Evolutionary conservation across 2,888 invertebrate genomes (phyloP).

Genomic region (Meliscaeva auricollis): DNA sequence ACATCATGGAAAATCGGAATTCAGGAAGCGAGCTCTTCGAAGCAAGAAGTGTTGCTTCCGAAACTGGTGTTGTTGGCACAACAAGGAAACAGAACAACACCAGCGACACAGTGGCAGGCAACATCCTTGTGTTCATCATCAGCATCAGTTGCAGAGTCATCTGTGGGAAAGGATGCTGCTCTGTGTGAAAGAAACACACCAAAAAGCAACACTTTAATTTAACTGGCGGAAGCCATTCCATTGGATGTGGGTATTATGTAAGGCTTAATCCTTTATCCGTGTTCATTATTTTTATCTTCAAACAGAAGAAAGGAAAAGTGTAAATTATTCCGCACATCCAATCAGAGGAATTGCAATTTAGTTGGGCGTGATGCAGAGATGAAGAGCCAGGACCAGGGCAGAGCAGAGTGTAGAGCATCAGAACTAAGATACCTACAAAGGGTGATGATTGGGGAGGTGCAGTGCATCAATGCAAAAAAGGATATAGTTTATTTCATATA

Average conservation of each 20-base stretch:
- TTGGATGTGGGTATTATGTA: conserved; percentile 78
- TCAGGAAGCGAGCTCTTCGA: conserved; percentile 57
- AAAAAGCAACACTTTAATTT: conserved; percentile 80
- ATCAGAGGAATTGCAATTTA: conserved; percentile 84
- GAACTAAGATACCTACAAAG: neutral
- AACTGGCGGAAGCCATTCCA: conserved; percentile 81
- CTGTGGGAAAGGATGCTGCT: neutral
- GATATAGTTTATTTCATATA: conserved; percentile 55
- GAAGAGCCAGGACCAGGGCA: neutral
- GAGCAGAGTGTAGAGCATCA: neutral
- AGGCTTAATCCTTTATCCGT: conserved; percentile 78
- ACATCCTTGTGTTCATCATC: conserved; percentile 38
- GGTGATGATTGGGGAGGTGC: neutral
- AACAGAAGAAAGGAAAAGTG: conserved; percentile 76
- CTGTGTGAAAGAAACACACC: conserved; percentile 11
- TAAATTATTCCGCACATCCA: conserved; percentile 78
- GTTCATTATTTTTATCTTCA: conserved; percentile 82
- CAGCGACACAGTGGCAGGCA: conserved; percentile 46
- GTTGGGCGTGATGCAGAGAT: conserved; percentile 65
- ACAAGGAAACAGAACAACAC: conserved; percentile 31
- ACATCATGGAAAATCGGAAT: conserved; percentile 75
- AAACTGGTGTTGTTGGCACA: conserved; percentile 44
- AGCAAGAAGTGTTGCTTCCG: conserved; percentile 70
- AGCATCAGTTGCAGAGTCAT: conserved; percentile 21
- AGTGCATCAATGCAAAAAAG: conserved; percentile 49